These are phyloP conservation scores for Callopanchax toddi DNA, from an alignment of 2,113 vertebrate genomes.

Conservation along the genomic window DNA sequence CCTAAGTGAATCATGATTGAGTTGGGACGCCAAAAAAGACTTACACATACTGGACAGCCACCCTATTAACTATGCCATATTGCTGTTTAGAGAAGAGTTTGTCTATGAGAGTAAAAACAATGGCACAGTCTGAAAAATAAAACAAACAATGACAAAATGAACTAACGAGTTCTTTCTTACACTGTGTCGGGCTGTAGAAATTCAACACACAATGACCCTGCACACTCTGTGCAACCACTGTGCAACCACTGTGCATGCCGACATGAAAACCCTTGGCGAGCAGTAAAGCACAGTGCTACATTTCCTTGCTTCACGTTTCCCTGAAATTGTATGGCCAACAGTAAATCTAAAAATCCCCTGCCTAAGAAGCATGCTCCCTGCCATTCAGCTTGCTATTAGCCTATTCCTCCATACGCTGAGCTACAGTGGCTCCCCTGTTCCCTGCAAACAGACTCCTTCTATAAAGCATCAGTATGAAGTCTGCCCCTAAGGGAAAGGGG, in stretches of 20 bases:
- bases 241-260: slow-evolving; percentile 11
- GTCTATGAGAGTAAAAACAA: slow-evolving; percentile 10
- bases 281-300: slow-evolving; percentile 12
- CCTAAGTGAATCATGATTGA: not conserved
- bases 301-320: slow-evolving; percentile 25
- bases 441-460: slow-evolving; percentile 79
- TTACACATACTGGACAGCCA: slow-evolving; percentile 43
- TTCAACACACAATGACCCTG: slow-evolving; percentile 23
- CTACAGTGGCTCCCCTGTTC: slow-evolving; percentile 78
- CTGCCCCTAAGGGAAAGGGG: slow-evolving; percentile 64
- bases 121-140: slow-evolving; percentile 30
- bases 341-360: slow-evolving; percentile 63
- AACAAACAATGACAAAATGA: slow-evolving; percentile 7
- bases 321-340: slow-evolving; percentile 50
- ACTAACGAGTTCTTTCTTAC: slow-evolving; percentile 16
- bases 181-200: slow-evolving; percentile 27
- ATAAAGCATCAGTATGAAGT: slow-evolving; percentile 75
- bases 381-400: slow-evolving; percentile 74
- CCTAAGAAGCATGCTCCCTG: slow-evolving; percentile 57
- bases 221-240: slow-evolving; percentile 37
- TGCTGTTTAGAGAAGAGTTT: slow-evolving; percentile 33
- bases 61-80: slow-evolving; percentile 37
- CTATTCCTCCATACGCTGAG: slow-evolving; percentile 60
- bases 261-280: slow-evolving; percentile 13
- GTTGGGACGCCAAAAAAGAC: not conserved